Percentiles rank a stretch among this genome's conserved stretches.
Conservation (phyloP, 1,140 invertebrate species). For the Zaprionus inermis region DNA sequence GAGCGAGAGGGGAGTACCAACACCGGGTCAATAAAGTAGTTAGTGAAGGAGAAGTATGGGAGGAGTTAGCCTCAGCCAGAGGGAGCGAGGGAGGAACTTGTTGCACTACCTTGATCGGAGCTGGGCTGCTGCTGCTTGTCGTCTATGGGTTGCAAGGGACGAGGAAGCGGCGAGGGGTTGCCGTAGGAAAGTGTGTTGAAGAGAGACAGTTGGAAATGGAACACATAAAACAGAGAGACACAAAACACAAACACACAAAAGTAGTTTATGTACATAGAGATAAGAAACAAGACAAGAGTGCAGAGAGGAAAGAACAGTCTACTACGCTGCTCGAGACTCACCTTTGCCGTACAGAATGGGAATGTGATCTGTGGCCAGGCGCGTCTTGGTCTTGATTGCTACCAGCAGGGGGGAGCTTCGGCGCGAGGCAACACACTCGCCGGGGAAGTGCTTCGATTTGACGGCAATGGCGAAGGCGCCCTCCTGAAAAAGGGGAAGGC, state of each 20-base stretch:
- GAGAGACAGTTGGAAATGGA: constrained; percentile 36
- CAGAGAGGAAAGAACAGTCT: neutral
- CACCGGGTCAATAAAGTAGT: constrained; percentile 1
- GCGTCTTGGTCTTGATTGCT: constrained; percentile 97
- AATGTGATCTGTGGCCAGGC: constrained; percentile 97
- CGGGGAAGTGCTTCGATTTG: constrained; percentile 97
- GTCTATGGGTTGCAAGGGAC: constrained; percentile 58
- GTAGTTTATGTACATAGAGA: constrained; percentile 3
- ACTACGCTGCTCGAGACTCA: too few relatives aligned
- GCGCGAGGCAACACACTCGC: constrained; percentile 97
- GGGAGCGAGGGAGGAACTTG: neutral
- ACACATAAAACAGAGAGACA: constrained; percentile 51
- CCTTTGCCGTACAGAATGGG: constrained; percentile 94
- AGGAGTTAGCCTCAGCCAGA: neutral
- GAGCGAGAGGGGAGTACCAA: neutral
- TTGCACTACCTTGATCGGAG: constrained; percentile 74
- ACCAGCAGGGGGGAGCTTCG: constrained; percentile 98
- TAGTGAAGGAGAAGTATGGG: neutral
- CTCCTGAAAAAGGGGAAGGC: constrained; percentile 86
- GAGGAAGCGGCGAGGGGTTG: constrained; percentile 27
- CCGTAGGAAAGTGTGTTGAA: constrained; percentile 36
- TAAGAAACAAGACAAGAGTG: neutral
- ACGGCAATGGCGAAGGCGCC: constrained; percentile 99
- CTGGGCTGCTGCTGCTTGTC: constrained; percentile 68
- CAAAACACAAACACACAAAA: constrained; percentile 2